These are phyloP conservation scores for Ornithorhynchus anatinus DNA, from an alignment of 2,113 vertebrate genomes.

Conservation along the genomic window DNA sequence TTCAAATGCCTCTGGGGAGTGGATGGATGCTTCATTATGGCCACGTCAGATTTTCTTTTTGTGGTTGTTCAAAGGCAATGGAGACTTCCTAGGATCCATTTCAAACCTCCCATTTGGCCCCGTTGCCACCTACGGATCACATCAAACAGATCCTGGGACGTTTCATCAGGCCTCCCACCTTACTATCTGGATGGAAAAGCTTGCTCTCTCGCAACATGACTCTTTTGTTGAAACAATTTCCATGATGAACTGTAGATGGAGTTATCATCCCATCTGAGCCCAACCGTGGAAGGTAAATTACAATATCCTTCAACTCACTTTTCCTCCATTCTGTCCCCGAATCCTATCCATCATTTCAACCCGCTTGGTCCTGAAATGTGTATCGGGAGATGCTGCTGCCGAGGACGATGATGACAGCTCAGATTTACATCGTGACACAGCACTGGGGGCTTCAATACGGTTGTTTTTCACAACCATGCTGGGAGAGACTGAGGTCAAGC, in stretches of 20 bases:
- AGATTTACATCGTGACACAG: too few relatives aligned
- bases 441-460: too few relatives aligned
- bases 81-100: background rate
- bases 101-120: background rate
- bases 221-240: conserved; percentile 48
- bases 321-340: background rate
- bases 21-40: background rate
- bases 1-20: background rate
- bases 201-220: background rate
- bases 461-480: too few relatives aligned
- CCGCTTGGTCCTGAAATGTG: too few relatives aligned
- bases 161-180: too few relatives aligned
- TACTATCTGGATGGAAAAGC: too few relatives aligned
- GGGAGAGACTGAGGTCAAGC: too few relatives aligned
- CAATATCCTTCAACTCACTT: background rate
- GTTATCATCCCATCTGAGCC: conserved; percentile 52
- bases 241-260: conserved; percentile 64
- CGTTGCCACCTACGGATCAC: background rate
- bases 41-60: background rate
- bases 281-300: conserved; percentile 4
- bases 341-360: too few relatives aligned
- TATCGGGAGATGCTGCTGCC: too few relatives aligned
- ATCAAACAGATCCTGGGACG: background rate
- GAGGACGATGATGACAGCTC: too few relatives aligned
- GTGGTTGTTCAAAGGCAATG: background rate